Evolutionary conservation across 2,888 invertebrate genomes (phyloP), one percentile per base, ranked within the genome.

Genomic region (Andricus quercusramuli): DNA sequence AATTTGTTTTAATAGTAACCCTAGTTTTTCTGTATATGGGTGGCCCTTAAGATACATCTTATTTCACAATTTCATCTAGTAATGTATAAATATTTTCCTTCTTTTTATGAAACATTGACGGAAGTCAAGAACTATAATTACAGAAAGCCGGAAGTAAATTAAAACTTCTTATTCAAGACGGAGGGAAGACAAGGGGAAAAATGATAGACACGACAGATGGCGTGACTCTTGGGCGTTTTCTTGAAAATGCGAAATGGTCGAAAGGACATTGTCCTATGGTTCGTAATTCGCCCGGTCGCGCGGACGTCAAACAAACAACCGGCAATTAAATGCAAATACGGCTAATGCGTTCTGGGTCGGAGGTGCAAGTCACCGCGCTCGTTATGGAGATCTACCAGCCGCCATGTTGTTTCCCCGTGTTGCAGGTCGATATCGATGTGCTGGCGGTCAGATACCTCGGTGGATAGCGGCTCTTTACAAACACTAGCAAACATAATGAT

Each of bases 311-410:
- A 91, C 91, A 91, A 91, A 91, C 91, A 91, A 91, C 91, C 91
- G 90, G 89, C 91, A 91, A 91, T 91, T 91, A 91, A 91, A 91
- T 91, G 91, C 91, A 91, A 91, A 91, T 91, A 91, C 87, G 89
- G 90, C 91, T 91, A 91, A 91, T 91, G 91, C 91, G 91, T 91
- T 91, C 90, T 89, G 90, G 87, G 88, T 86, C 87, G 85, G 86
- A 90, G 88, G 88, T 91, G 91, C 91, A 91, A 91, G 91, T 91
- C 91, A 91, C 86, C 87, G 82, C 83, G 89, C 89, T 90, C 91
- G 89, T 91, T 91, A 90, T 89, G 89, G 82, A 90, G 90, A 90
- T 90, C 87, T 88, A 85, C 86, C 84, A 83, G 86, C 86, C 87
- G 89, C 90, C 90, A 90, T 91, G 87, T 89, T 89, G 90, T 90